Evolutionary conservation across 2,113 vertebrate genomes (phyloP).

Genomic region (Tachuris rubrigastra): DNA sequence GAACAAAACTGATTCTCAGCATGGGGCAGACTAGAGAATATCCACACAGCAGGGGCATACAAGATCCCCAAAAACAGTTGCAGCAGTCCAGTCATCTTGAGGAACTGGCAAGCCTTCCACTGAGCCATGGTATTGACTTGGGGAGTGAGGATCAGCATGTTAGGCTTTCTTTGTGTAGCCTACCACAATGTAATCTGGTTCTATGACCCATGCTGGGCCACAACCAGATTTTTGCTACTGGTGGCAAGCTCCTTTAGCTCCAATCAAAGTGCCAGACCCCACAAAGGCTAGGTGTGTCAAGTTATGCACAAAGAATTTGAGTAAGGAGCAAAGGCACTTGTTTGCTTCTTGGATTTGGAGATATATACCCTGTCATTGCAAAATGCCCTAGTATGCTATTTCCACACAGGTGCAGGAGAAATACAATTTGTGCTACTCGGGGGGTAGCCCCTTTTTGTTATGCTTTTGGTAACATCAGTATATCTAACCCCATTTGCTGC

Average conservation of each 20-base stretch:
- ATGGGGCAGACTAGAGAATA: background rate
- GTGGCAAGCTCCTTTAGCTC: background rate
- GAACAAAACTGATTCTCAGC: background rate
- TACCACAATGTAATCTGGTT: background rate
- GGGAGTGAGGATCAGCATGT: background rate
- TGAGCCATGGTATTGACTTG: background rate
- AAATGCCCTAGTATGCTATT: background rate
- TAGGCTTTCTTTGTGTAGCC: background rate
- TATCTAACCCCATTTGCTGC: background rate
- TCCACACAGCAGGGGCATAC: background rate
- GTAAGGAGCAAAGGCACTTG: background rate
- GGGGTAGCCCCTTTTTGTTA: background rate
- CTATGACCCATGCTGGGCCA: background rate
- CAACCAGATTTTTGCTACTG: background rate
- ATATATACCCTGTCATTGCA: background rate
- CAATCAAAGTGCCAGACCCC: background rate
- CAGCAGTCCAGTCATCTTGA: background rate
- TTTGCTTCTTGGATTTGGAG: background rate
- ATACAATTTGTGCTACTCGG: background rate
- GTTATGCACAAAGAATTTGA: background rate
- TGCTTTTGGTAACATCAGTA: background rate
- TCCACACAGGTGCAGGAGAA: background rate
- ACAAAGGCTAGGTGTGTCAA: background rate
- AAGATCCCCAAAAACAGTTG: background rate
- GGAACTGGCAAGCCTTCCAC: background rate